Evolutionary conservation across 2,888 invertebrate species (phyloP).

Genomic region (Salticus scenicus): DNA sequence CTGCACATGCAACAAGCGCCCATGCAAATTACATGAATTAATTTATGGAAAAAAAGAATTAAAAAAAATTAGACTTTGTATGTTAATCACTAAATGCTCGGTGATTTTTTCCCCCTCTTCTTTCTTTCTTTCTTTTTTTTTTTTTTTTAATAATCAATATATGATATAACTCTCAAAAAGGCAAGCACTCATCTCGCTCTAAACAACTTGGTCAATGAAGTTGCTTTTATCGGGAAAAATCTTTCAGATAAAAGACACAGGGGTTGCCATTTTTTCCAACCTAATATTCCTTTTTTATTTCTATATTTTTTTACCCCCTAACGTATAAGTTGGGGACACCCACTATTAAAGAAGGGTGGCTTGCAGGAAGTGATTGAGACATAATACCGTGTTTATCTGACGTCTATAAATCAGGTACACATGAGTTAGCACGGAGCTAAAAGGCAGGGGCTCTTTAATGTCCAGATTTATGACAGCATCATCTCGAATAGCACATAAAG

Average conservation of each 20-base stretch:
- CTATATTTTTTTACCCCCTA: not conserved
- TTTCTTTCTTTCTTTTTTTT: no score
- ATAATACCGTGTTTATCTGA: constrained; percentile 70
- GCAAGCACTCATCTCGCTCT: not conserved
- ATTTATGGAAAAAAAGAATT: no score
- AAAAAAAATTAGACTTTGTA: no score
- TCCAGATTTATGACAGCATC: constrained; percentile 66
- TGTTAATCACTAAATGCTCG: no score
- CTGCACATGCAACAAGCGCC: no score
- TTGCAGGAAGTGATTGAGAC: constrained; percentile 63
- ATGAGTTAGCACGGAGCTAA: constrained; percentile 67
- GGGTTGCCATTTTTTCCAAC: constrained; percentile 5
- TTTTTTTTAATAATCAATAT: no score
- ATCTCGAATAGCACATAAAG: constrained; percentile 66
- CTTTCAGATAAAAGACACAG: not conserved
- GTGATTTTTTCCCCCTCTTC: no score
- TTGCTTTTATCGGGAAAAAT: constrained; percentile 3
- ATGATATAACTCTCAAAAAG: no score
- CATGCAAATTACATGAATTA: no score
- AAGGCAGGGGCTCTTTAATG: constrained; percentile 67
- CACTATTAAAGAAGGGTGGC: constrained; percentile 8
- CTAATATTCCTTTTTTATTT: constrained; percentile 3
- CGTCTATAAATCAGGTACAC: constrained; percentile 68
- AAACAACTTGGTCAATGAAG: not conserved
- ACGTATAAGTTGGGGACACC: constrained; percentile 9